Base-by-base conservation (phyloP, 1,140 invertebrate species). In the Drosophila malerkotliana region DNA sequence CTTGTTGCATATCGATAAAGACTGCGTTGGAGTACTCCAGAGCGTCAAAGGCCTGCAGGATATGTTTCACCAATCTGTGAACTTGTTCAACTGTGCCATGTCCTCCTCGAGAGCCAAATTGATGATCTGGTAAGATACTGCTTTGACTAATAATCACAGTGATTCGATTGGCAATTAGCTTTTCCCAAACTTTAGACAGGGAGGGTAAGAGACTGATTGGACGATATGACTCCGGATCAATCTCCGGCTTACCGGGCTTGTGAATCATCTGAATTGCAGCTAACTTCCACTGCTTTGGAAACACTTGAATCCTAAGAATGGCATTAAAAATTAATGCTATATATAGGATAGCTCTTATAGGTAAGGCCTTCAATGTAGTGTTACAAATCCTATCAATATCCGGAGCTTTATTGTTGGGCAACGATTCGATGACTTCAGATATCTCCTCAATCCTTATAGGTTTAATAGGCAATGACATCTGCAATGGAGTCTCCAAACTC, bases 1-100 rank as follows among this genome's bases (percentile, higher is more conserved):
- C 57, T 61, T 69, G 53, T n/a, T 69, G 56, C 57, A 68, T 68
- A 28, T 55, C 57, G 24, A 68, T 61, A 24, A 69, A 69, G 15
- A 61, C 66, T 18, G 52, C 57, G 8, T 56, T 56, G 28, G 26
- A 56, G 37, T 52, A 68, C 6, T 69, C 52, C 9, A 14, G n/a
- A 24, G 59, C 57, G 10, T n/a, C 34, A 12, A 39, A 39, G 34
- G 34, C 34, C 7, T 39, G 34, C 9, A 39, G 9, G 9, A 39
- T 39, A 39, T 39, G 34, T n/a, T 39, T 9, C 12, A 39, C 34
- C 34, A 39, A n/a, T 68, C 64, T 49, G 24, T 60, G 45, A 3
- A 45, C 54, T 9, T 56, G 57, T 28, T 34, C 30, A 5, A 51
- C 45, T n/a, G 59, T 53, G 37, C 49, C 51, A 12, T 62, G 59